Base-by-base conservation (phyloP, 37 sponge, comb jelly and placozoan species). In the Ephydatia muelleri region DNA sequence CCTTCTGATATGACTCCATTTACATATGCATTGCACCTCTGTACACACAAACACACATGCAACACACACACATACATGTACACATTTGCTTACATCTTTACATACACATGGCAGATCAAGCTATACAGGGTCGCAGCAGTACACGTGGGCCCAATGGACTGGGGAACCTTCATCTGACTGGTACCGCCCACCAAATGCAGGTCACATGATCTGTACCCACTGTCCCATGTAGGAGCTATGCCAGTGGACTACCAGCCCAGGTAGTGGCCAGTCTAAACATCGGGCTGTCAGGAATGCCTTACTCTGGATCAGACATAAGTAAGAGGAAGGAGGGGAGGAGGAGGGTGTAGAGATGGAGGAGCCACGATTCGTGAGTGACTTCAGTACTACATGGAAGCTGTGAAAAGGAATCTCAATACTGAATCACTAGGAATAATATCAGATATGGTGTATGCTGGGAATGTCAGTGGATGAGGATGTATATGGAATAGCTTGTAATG, bases 141-240 rank as follows among this genome's bases (percentile, higher is more conserved):
- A 83, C 72, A 88, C 89, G 9, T 88, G 89, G 89, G 89, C 89
- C 4, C 89, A 88, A 3, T 88, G 89, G 89, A 88, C 89, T 37
- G 89, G 89, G 38, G 89, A 88, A 31, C 89, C 89, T 47, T 88
- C 89, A 29, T 84, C 84, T 48, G 89, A 88, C 66, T 88, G 89
- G 89, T 88, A 68, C 25, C 2, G 21, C 14, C 38, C 25, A 49
- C 32, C 25, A 33, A 65, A 57, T 57, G 57, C 19, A 1, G 19
- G 57, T 57, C 57, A 57, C 57, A 57, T 57, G 57, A 57, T 21
- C 57, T 6, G 38, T 2, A 21, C 19, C 23, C 38, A 11, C n/a
- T 75, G 22, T 28, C 25, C 32, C 67, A 4, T 38, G 39, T 64
- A 88, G 89, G 89, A 84, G 77, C 38, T 88, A 70, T 83, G 89